Percentiles rank a stretch among this genome's conserved stretches.
Evolutionary conservation across 2,888 invertebrate species (phyloP).

Genomic region (Mythimna loreyi): DNA sequence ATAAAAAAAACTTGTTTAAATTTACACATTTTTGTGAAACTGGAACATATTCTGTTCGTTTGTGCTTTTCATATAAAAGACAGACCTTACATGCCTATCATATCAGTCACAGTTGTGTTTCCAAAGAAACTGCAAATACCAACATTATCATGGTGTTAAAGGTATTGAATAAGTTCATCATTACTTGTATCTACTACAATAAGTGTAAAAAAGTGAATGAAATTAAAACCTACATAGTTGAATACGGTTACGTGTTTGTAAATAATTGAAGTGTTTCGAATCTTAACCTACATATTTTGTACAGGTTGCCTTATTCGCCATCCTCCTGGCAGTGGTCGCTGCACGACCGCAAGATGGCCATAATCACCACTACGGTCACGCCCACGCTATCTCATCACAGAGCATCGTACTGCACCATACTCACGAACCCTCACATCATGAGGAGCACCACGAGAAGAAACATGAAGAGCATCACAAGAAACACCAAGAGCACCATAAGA

Average conservation of each 20-base stretch:
- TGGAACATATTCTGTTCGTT: conserved; percentile 4
- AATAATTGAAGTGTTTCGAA: neutral
- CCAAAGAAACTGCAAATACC: neutral
- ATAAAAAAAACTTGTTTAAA: conserved; percentile 32
- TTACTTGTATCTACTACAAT: neutral
- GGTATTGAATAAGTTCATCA: conserved; percentile 17
- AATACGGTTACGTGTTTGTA: conserved; percentile 5
- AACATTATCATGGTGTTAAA: conserved; percentile 42
- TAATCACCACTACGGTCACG: conserved; percentile 65
- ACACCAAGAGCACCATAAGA: conserved; percentile 28
- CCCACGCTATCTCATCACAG: conserved; percentile 72
- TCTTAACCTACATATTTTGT: neutral
- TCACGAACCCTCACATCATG: conserved; percentile 48
- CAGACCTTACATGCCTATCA: neutral
- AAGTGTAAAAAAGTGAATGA: neutral
- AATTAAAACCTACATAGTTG: neutral
- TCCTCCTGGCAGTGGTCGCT: conserved; percentile 33
- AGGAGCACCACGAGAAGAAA: conserved; percentile 35
- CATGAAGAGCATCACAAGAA: conserved; percentile 44
- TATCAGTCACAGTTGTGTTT: conserved; percentile 30
- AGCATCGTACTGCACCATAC: conserved; percentile 71
- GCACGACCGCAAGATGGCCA: conserved; percentile 55
- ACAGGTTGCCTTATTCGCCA: conserved; percentile 31
- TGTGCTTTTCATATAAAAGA: conserved; percentile 34
- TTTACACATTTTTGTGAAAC: conserved; percentile 8